phyloP scores from a whole-genome alignment of 2,888 invertebrate genomes.

The Cantharis rufa region DNA sequence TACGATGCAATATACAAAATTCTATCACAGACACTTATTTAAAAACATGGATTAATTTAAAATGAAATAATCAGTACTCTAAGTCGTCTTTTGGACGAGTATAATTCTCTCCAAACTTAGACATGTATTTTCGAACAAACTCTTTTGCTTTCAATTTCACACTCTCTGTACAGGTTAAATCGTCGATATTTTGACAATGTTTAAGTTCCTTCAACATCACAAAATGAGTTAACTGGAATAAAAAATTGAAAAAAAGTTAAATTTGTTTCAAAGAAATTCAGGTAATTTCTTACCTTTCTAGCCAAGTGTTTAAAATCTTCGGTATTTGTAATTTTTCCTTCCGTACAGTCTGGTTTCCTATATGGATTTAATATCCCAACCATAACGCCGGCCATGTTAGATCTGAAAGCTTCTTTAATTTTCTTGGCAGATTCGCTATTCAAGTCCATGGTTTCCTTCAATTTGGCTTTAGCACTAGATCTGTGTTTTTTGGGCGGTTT shows the following conservation, averaged over 20 bases:
- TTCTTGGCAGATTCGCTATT: conserved; percentile 64
- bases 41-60: not conserved
- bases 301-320: conserved; percentile 95
- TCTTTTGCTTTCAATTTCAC: conserved; percentile 94
- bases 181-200: conserved; percentile 84
- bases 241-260: conserved; percentile 15
- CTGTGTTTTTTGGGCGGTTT: conserved; percentile 44
- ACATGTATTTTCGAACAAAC: conserved; percentile 95
- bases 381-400: conserved; percentile 79
- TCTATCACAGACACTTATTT: conserved; percentile 1
- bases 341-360: conserved; percentile 80
- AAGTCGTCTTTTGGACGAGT: conserved; percentile 69
- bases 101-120: conserved; percentile 85
- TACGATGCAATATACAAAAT: not conserved
- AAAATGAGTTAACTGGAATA: conserved; percentile 85
- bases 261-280: not conserved
- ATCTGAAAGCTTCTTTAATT: conserved; percentile 85
- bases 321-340: conserved; percentile 83
- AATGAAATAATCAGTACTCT: conserved; percentile 43
- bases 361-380: conserved; percentile 88
- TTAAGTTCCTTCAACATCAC: conserved; percentile 94
- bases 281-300: conserved; percentile 70
- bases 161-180: conserved; percentile 84
- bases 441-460: conserved; percentile 50
- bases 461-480: conserved; percentile 45